These are phyloP conservation scores for Nothocercus julius DNA, from an alignment of 2,113 vertebrate genomes.

Conservation along the genomic window DNA sequence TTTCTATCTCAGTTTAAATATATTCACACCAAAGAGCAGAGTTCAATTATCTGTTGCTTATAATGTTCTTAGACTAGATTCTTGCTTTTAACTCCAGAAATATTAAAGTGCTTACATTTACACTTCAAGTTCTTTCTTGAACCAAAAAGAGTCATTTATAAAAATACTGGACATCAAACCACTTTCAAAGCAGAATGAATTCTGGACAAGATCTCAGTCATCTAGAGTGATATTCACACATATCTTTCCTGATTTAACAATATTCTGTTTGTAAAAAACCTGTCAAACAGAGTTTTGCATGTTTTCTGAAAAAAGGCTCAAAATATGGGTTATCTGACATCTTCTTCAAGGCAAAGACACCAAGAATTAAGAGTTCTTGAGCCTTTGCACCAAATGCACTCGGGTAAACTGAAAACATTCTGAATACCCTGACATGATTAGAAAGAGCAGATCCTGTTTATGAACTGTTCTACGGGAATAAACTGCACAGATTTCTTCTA, in stretches of 20 bases:
- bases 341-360: neutral
- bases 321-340: neutral
- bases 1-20: neutral
- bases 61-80: neutral
- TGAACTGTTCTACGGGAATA: neutral
- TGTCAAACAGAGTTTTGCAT: neutral
- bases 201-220: neutral
- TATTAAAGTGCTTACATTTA: neutral
- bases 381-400: neutral
- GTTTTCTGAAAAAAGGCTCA: neutral
- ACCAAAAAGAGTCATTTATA: neutral
- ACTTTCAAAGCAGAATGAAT: neutral
- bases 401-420: neutral
- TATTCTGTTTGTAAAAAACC: neutral
- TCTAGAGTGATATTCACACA: neutral
- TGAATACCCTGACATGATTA: rapidly evolving
- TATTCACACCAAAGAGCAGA: neutral
- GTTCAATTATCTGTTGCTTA: neutral
- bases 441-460: neutral
- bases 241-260: neutral
- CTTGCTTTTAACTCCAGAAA: neutral
- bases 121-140: neutral
- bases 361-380: neutral
- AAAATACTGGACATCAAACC: rapidly evolving
- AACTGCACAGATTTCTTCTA: neutral